Conservation (phyloP, 2,888 invertebrate genomes). For the Meliscaeva auricollis region DNA sequence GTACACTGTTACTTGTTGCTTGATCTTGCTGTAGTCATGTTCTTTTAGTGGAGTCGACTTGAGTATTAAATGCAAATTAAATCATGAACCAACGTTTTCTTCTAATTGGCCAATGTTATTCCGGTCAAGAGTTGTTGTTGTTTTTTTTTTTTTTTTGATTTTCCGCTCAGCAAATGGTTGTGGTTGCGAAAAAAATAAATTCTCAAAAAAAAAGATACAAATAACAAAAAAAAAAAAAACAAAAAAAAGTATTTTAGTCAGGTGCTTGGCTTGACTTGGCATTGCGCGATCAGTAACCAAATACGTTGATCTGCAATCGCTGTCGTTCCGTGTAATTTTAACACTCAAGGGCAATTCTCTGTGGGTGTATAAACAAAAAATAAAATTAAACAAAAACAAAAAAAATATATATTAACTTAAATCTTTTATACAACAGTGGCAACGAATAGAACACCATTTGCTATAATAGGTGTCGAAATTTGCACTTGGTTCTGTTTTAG, state of each 20-base stretch:
- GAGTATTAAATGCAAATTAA: conserved; percentile 25
- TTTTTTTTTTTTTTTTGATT: conserved; percentile 5
- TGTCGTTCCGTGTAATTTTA: conserved; percentile 56
- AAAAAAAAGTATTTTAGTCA: conserved; percentile 48
- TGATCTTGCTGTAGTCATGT: conserved; percentile 16
- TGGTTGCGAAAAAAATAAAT: conserved; percentile 40
- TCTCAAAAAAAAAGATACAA: conserved; percentile 44
- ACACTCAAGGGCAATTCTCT: conserved; percentile 53
- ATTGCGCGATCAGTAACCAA: conserved; percentile 64
- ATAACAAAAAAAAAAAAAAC: conserved; percentile 16
- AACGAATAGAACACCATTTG: conserved; percentile 36
- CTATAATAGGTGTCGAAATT: conserved; percentile 48
- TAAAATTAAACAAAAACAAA: conserved; percentile 1
- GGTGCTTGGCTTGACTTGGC: conserved; percentile 50
- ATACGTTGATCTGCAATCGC: conserved; percentile 63
- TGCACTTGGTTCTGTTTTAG: conserved; percentile 63
- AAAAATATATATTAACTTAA: conserved; percentile 18
- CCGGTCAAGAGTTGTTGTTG: conserved; percentile 48
- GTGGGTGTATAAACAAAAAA: conserved; percentile 54
- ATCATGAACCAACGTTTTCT: conserved; percentile 40
- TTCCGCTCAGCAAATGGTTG: conserved; percentile 34
- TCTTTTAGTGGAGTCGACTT: neutral
- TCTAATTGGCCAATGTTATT: conserved; percentile 57
- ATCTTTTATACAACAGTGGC: neutral
- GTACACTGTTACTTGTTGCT: neutral